Evolutionary conservation across 2,888 invertebrate genomes (phyloP).

Genomic region (Cremastinae sp.): DNA sequence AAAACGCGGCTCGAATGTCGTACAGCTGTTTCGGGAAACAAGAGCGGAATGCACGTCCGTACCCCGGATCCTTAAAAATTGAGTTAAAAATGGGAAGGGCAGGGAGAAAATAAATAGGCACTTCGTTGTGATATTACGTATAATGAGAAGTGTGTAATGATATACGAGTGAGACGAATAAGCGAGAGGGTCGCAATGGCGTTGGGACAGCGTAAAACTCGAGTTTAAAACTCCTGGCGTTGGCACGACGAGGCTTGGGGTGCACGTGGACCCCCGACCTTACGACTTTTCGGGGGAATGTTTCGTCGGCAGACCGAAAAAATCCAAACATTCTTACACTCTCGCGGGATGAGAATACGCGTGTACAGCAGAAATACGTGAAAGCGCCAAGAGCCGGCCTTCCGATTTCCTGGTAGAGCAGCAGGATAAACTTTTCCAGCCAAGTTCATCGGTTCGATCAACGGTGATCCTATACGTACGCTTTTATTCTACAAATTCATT

Average conservation of each 20-base stretch:
- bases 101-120: constrained; percentile 12
- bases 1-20: too few species aligned
- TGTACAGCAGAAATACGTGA: constrained; percentile 33
- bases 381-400: constrained; percentile 20
- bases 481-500: constrained; percentile 45
- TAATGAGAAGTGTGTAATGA: constrained; percentile 25
- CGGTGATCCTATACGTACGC: constrained; percentile 23
- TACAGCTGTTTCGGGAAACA: not conserved
- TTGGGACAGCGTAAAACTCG: constrained; percentile 10
- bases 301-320: constrained; percentile 59
- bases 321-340: constrained; percentile 47
- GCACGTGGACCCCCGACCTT: constrained; percentile 32
- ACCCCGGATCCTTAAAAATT: not conserved
- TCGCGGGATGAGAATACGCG: constrained; percentile 2
- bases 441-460: constrained; percentile 42
- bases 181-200: not conserved
- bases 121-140: constrained; percentile 28
- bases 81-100: not conserved
- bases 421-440: constrained; percentile 37
- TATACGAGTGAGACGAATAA: constrained; percentile 24
- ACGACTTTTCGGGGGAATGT: constrained; percentile 52
- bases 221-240: constrained; percentile 56
- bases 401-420: constrained; percentile 24
- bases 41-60: not conserved
- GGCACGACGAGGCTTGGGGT: constrained; percentile 41